Evolutionary conservation across 1,140 invertebrate genomes (phyloP), one percentile per base, ranked within the genome.

Genomic region (Microplitis demolitor): DNA sequence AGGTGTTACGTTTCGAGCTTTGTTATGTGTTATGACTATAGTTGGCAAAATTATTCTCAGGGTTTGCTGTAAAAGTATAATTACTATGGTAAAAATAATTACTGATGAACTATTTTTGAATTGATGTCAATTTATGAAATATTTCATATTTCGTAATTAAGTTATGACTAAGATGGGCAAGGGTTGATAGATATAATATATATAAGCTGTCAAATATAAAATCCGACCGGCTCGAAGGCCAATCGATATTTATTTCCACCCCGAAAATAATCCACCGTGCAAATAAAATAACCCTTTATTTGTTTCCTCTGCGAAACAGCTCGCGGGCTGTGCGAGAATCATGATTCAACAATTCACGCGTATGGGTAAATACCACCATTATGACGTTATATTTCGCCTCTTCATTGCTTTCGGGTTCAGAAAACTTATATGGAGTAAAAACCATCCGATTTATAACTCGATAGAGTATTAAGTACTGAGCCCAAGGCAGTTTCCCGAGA

Each of bases 261-360:
- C 16, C 53, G n/a, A 24, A 24, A 24, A 14, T 73, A 76, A 77
- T 68, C 66, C 56, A 72, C 68, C 75, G 81, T 74, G 85, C 80
- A 87, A 87, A 87, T 85, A 87, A 80, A 87, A 86, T 87, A 87
- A 87, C 86, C 86, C 86, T 87, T 87, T 87, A 87, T 87, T 87
- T 87, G 85, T 84, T 83, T 79, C 74, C 81, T 75, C 24, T 24
- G 24, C 77, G 67, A 14, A 69, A 63, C 66, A 66, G 54, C 62
- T 64, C 33, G 68, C 56, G 34, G 69, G 74, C 80, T 85, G 80
- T 5, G 11, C 11, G 39, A 45, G 39, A 45, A 79, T 81, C 78
- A 78, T 85, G 84, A 85, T 87, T 87, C 84, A 86, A 86, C 84
- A 87, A 85, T 84, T 80, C 77, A 80, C 71, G 78, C 69, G 78